These are phyloP conservation scores for Propithecus coquereli DNA, from an alignment of 2,113 vertebrate species.

Conservation along the genomic window DNA sequence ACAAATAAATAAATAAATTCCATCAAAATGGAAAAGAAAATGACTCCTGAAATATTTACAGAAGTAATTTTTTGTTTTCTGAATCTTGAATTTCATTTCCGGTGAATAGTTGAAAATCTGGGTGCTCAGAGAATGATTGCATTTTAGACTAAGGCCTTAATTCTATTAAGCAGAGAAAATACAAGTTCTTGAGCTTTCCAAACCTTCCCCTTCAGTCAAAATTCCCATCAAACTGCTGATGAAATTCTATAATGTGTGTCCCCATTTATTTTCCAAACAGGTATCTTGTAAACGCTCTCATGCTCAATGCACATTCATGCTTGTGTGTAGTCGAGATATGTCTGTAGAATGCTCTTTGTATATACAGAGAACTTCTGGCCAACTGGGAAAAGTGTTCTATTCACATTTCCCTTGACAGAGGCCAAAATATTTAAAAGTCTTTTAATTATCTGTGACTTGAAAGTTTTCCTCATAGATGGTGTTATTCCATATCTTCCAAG, in stretches of 20 bases:
- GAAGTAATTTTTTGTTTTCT: conserved; percentile 78
- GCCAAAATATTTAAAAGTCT: conserved; percentile 82
- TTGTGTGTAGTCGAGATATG: conserved; percentile 87
- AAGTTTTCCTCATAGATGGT: conserved; percentile 81
- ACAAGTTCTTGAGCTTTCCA: conserved; percentile 90
- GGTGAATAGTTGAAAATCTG: conserved; percentile 83
- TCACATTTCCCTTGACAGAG: conserved; percentile 79
- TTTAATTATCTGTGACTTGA: conserved; percentile 85
- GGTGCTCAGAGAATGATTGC: conserved; percentile 87
- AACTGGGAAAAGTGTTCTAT: conserved; percentile 86
- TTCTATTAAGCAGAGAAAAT: conserved; percentile 91
- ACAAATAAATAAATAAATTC: conserved; percentile 80
- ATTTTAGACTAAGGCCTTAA: conserved; percentile 89
- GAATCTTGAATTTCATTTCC: conserved; percentile 78
- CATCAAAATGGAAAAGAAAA: conserved; percentile 90
- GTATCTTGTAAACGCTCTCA: conserved; percentile 88
- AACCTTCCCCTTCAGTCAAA: conserved; percentile 87
- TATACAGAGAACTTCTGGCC: conserved; percentile 88
- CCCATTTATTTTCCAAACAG: conserved; percentile 88
- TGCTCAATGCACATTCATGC: conserved; percentile 90
- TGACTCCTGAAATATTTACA: conserved; percentile 86
- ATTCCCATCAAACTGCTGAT: conserved; percentile 86
- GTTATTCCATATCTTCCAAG: conserved; percentile 81
- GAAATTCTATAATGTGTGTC: conserved; percentile 87
- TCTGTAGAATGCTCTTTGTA: conserved; percentile 90